Conservation (phyloP, 1,140 invertebrate species). For the Diachasmimorpha longicaudata region DNA sequence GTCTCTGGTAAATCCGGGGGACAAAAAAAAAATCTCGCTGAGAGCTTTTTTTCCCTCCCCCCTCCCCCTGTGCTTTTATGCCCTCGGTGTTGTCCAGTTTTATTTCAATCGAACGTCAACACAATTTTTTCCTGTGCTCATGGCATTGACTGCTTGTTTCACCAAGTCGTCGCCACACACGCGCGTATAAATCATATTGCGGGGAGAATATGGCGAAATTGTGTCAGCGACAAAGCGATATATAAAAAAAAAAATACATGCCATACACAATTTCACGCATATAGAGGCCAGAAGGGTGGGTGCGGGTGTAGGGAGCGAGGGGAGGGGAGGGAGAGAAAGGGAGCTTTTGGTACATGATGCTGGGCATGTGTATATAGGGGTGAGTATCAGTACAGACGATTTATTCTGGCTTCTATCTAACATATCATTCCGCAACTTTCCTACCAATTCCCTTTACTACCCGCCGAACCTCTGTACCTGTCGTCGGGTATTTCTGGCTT, state of each 20-base stretch:
- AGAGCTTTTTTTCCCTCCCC: neutral
- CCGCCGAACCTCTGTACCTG: neutral
- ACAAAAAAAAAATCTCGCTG: conserved; percentile 11
- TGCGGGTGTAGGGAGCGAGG: no score
- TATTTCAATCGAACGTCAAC: neutral
- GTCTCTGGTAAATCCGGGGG: neutral
- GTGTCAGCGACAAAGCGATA: conserved; percentile 1
- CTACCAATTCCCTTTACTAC: neutral
- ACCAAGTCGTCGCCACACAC: neutral
- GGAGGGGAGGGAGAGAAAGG: neutral
- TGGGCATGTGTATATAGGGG: neutral
- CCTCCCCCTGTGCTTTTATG: neutral
- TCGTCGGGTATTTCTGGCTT: neutral
- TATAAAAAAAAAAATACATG: neutral
- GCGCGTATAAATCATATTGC: neutral
- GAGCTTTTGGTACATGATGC: neutral
- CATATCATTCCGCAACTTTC: conserved; percentile 27
- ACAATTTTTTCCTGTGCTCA: neutral
- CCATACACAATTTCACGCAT: conserved; percentile 6
- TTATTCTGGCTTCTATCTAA: conserved; percentile 29
- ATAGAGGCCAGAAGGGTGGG: no score
- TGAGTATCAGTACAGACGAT: conserved; percentile 1
- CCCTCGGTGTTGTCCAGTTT: neutral
- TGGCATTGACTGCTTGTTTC: neutral
- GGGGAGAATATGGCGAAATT: neutral